phyloP scores from a whole-genome alignment of 2,797 vertebrate species.

The Myotis myotis region DNA sequence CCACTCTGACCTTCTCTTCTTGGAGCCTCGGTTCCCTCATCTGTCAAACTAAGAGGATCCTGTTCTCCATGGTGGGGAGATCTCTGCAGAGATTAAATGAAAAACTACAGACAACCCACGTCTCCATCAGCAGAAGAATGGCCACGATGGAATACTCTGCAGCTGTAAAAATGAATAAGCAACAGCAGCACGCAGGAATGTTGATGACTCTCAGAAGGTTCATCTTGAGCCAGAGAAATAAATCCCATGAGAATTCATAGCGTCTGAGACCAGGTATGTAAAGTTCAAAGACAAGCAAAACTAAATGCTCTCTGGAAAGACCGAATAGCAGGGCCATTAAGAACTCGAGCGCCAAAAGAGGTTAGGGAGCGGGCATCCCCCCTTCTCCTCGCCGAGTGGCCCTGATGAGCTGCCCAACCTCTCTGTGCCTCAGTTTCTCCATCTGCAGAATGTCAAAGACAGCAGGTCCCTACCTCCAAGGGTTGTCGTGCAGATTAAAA shows the following conservation, averaged over 20 bases:
- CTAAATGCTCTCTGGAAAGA: background rate
- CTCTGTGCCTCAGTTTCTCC: background rate
- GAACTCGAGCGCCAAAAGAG: background rate
- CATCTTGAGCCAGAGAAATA: background rate
- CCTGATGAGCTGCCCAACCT: background rate
- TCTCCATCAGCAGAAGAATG: background rate
- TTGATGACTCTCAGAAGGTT: background rate
- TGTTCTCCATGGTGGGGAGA: background rate
- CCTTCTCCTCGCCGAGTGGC: background rate
- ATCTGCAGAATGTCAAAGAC: background rate
- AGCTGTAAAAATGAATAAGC: background rate
- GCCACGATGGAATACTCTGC: background rate
- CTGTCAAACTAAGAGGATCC: background rate
- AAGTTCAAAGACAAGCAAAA: background rate
- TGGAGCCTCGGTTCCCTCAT: background rate
- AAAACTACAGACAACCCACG: background rate
- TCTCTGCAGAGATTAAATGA: background rate
- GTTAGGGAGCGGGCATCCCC: accelerated
- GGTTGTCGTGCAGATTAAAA: background rate
- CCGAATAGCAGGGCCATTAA: accelerated
- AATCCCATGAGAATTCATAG: background rate
- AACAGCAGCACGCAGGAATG: accelerated
- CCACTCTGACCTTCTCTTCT: background rate
- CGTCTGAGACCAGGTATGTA: background rate
- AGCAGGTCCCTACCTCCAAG: background rate